These are phyloP conservation scores for Gymnorhina tibicen DNA, from an alignment of 2,113 vertebrate genomes.

Conservation along the genomic window DNA sequence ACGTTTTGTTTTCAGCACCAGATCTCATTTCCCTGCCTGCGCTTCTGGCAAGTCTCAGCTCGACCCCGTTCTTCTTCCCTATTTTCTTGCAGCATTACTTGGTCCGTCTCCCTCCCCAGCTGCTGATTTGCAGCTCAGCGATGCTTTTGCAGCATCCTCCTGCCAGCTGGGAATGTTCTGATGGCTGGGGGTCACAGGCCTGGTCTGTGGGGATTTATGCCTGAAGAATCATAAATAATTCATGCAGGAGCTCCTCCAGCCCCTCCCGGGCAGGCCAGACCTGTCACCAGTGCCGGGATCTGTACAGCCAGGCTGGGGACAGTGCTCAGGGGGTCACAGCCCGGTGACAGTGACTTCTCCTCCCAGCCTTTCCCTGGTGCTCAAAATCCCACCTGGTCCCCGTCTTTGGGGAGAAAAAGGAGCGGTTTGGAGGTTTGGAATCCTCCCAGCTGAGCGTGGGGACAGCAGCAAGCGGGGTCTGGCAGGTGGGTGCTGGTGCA, in stretches of 20 bases:
- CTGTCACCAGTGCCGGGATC: background rate
- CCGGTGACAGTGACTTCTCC: background rate
- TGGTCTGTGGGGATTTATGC: background rate
- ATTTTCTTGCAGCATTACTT: background rate
- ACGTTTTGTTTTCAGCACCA: background rate
- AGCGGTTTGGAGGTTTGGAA: background rate
- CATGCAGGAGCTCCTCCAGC: background rate
- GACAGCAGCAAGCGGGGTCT: accelerated
- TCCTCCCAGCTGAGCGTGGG: background rate
- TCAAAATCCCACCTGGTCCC: background rate
- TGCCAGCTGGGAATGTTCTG: background rate
- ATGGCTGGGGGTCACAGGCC: background rate
- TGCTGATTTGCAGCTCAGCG: background rate
- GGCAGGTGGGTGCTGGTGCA: background rate
- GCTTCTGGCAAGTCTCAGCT: background rate
- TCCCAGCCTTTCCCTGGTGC: background rate
- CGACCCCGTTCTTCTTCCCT: background rate
- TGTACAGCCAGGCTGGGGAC: background rate
- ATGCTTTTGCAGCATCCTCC: background rate
- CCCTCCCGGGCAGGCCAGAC: background rate
- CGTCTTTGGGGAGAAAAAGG: background rate
- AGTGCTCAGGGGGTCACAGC: background rate
- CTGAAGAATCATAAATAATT: background rate
- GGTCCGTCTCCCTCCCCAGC: background rate
- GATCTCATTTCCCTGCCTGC: background rate